Conservation (phyloP, 2,797 vertebrate species). For the Antrozous pallidus region DNA sequence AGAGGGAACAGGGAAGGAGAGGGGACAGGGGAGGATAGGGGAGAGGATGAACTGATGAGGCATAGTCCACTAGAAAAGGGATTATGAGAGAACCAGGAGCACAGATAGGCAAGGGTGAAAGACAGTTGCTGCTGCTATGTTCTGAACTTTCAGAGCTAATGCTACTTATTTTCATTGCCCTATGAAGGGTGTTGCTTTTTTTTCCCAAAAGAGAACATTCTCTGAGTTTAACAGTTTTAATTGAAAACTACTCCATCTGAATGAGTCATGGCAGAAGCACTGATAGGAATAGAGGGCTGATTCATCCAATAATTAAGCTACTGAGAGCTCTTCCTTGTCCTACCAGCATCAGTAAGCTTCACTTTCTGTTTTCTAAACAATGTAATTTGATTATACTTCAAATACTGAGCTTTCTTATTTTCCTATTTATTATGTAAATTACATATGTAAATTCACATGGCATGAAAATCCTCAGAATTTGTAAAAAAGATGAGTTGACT, state of each 20-base stretch:
- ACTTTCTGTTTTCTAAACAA: constrained; percentile 72
- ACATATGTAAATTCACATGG: constrained; percentile 39
- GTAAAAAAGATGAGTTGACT: constrained; percentile 25
- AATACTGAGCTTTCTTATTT: constrained; percentile 54
- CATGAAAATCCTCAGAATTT: background rate
- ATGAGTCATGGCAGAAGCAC: constrained; percentile 35
- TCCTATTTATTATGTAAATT: constrained; percentile 68
- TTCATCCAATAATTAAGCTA: constrained; percentile 45
- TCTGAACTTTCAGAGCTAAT: background rate
- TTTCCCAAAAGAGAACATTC: background rate
- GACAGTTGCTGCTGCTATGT: background rate
- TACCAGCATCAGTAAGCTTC: constrained; percentile 14
- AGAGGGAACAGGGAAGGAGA: background rate
- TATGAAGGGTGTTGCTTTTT: background rate
- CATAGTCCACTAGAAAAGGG: background rate
- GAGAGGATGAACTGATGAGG: too few relatives aligned
- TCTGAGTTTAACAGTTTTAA: constrained; percentile 29
- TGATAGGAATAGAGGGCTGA: constrained; percentile 49
- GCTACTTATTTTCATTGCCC: background rate
- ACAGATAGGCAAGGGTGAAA: background rate
- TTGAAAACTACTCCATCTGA: constrained; percentile 52
- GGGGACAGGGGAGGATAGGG: too few relatives aligned
- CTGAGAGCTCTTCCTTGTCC: constrained; percentile 37
- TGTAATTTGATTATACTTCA: constrained; percentile 66
- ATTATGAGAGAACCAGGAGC: background rate